These are phyloP conservation scores for Andrena hattorfiana DNA, from an alignment of 2,888 invertebrate species.

Conservation along the genomic window DNA sequence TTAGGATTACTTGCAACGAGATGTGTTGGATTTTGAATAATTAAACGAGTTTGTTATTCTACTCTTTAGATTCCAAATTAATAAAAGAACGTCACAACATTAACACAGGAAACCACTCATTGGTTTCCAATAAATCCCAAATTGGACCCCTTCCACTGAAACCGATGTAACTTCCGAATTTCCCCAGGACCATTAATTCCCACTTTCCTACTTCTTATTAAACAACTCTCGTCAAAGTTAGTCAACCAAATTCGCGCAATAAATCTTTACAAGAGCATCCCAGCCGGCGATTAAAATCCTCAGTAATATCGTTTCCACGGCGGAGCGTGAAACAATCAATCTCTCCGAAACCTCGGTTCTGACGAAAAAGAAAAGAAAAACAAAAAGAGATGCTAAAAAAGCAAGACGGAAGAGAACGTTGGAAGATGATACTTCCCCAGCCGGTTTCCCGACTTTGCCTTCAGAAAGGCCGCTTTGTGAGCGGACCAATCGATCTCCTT, in stretches of 20 bases:
- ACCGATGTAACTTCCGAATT: not conserved
- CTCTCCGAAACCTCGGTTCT: not conserved
- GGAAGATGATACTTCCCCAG: constrained; percentile 20
- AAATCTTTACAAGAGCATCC: not conserved
- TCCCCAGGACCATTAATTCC: not conserved
- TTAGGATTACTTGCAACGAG: too few relatives aligned
- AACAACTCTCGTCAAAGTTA: not conserved
- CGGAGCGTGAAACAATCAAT: constrained; percentile 14
- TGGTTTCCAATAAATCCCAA: not conserved
- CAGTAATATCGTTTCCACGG: constrained; percentile 4
- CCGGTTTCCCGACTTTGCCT: not conserved
- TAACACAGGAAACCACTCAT: too few relatives aligned
- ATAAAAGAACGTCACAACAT: too few relatives aligned
- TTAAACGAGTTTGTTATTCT: too few relatives aligned
- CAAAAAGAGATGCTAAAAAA: not conserved
- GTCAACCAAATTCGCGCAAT: not conserved
- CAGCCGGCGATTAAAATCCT: not conserved
- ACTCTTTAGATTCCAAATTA: too few relatives aligned
- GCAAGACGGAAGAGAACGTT: not conserved
- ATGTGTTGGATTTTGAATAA: too few relatives aligned
- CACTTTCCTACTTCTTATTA: not conserved
- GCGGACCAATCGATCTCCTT: constrained; percentile 30
- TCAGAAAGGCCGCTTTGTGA: not conserved
- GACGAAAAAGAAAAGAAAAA: not conserved
- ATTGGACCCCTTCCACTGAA: not conserved